Percentiles rank a stretch among this genome's conserved stretches.
Conservation (phyloP, 1,140 invertebrate genomes). For the Lysiphlebus fabarum region DNA sequence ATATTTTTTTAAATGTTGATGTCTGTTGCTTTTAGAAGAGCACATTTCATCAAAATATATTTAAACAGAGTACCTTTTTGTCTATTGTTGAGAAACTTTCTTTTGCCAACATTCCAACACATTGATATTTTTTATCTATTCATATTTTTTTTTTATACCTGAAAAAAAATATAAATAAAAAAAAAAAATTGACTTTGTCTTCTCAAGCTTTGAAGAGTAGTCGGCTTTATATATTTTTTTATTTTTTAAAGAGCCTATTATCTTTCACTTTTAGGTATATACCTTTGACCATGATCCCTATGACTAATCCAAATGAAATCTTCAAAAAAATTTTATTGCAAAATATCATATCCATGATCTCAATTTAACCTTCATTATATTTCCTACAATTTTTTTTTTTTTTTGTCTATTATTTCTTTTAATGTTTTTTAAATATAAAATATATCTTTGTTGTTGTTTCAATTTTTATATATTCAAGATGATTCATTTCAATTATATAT, state of each 20-base stretch:
- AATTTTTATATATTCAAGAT: neutral
- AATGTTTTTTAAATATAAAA: neutral
- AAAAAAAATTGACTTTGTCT: too few species aligned
- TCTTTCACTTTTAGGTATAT: conserved; percentile 1
- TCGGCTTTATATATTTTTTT: conserved; percentile 7
- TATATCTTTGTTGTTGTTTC: conserved; percentile 6
- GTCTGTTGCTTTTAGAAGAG: too few species aligned
- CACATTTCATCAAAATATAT: too few species aligned
- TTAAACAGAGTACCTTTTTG: neutral
- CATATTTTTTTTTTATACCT: neutral
- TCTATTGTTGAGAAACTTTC: conserved; percentile 1
- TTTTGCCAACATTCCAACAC: neutral
- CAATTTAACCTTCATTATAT: conserved; percentile 21
- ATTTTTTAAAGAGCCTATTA: conserved; percentile 1
- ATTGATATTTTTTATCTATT: neutral
- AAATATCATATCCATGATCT: conserved; percentile 1
- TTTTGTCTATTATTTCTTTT: conserved; percentile 3
- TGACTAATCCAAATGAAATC: conserved; percentile 36
- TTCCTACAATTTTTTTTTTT: conserved; percentile 15
- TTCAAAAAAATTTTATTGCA: conserved; percentile 30
- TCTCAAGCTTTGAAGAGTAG: too few species aligned
- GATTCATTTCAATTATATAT: neutral
- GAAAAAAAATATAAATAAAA: too few species aligned
- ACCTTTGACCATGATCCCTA: conserved; percentile 10
- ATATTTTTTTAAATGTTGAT: too few species aligned